These are phyloP conservation scores for Daubentonia madagascariensis DNA, from an alignment of 2,113 vertebrate species.

Conservation along the genomic window DNA sequence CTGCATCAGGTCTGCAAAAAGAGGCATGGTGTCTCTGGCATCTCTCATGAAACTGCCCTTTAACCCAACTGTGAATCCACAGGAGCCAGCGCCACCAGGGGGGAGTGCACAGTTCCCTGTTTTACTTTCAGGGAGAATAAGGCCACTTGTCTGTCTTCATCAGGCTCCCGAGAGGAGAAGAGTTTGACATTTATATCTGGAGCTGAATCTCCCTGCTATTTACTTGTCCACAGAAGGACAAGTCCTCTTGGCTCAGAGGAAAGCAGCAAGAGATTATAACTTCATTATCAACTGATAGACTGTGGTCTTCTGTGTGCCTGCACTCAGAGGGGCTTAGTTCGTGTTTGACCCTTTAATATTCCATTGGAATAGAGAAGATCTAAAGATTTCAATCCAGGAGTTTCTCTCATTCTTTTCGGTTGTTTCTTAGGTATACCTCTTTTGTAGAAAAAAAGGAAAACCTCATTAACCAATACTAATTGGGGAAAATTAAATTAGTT, in stretches of 20 bases:
- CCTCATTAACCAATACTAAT: not conserved
- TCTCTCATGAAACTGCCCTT: not conserved
- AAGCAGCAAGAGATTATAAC: not conserved
- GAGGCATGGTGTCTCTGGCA: rapidly evolving
- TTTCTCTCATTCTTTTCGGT: not conserved
- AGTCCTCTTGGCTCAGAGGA: not conserved
- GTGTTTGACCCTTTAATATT: not conserved
- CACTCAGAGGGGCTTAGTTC: not conserved
- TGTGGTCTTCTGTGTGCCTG: not conserved
- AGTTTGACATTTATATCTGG: not conserved
- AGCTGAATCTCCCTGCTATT: not conserved
- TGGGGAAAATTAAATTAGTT: not conserved
- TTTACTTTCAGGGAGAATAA: not conserved
- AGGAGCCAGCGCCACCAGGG: not conserved
- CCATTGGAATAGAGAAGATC: not conserved
- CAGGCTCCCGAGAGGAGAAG: not conserved
- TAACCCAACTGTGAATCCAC: not conserved
- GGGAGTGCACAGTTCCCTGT: rapidly evolving
- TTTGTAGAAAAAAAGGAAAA: not conserved
- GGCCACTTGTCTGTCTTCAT: not conserved
- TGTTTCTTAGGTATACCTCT: not conserved
- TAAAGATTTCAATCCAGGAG: not conserved
- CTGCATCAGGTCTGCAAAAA: not conserved
- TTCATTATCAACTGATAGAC: not conserved
- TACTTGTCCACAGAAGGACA: not conserved